A percentile compares a stretch with the other conserved stretches of the same genome.
Conservation (phyloP, 2,113 vertebrate species). For the Corythornis madagascariensis region DNA sequence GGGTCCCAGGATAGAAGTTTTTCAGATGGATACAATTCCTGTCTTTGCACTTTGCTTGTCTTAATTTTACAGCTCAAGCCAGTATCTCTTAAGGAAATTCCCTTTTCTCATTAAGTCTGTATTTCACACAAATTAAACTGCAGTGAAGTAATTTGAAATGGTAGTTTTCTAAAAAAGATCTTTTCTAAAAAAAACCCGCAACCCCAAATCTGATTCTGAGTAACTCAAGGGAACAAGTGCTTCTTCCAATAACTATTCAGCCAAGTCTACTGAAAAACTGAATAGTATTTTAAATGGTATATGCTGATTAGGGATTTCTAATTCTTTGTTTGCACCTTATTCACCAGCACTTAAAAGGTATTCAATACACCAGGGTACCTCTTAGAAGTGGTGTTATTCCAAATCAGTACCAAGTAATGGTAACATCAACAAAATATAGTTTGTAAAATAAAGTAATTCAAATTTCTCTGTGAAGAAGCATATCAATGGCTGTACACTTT, state of each 20-base stretch:
- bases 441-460: not conserved
- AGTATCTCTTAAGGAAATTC: conserved; percentile 12
- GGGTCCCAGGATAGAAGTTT: conserved; percentile 1
- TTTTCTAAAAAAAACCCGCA: not conserved
- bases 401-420: not conserved
- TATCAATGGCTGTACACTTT: not conserved
- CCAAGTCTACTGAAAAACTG: not conserved
- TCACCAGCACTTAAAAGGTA: not conserved
- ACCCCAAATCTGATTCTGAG: not conserved
- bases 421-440: not conserved
- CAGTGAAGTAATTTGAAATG: conserved; percentile 16
- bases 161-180: not conserved
- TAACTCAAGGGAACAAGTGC: not conserved
- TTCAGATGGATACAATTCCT: not conserved
- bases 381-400: not conserved
- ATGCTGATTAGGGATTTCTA: not conserved
- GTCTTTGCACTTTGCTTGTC: not conserved
- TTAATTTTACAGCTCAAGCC: conserved; percentile 25
- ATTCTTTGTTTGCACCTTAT: not conserved
- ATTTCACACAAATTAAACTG: conserved; percentile 40
- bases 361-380: not conserved
- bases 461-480: not conserved
- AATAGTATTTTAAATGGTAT: not conserved
- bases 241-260: not conserved
- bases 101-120: conserved; percentile 44